A percentile compares a stretch with the other conserved stretches of the same genome.
Conservation (phyloP, 2,888 invertebrate genomes). For the Cyaniris semiargus region DNA sequence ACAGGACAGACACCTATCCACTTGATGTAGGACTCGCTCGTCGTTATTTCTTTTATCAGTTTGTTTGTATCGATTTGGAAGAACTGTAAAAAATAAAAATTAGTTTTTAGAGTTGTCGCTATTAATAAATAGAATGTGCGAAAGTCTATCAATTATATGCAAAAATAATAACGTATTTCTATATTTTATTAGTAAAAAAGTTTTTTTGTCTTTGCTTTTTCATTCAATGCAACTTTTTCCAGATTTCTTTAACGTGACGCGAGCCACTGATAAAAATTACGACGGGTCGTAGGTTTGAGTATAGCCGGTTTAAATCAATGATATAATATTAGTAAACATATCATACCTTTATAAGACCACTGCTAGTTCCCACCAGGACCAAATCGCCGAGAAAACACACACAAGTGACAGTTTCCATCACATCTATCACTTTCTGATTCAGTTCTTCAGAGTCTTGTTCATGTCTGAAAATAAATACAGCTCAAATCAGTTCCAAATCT, state of each 20-base stretch:
- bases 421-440: constrained; percentile 75
- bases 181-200: no score
- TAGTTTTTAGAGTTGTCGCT: no score
- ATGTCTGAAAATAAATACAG: constrained; percentile 53
- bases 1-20: constrained; percentile 76
- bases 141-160: no score
- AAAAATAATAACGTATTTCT: no score
- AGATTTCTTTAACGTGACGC: no score
- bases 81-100: constrained; percentile 67
- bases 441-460: constrained; percentile 73
- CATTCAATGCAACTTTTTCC: no score
- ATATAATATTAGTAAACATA: no score
- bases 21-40: constrained; percentile 66
- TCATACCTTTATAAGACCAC: constrained; percentile 66
- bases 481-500: background rate
- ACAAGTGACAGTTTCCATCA: constrained; percentile 77
- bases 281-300: no score
- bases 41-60: constrained; percentile 72
- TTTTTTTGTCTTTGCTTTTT: no score
- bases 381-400: constrained; percentile 79
- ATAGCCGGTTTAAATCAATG: no score
- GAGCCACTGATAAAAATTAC: no score
- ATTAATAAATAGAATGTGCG: no score
- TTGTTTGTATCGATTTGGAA: constrained; percentile 81
- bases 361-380: constrained; percentile 65